A percentile compares a stretch with the other conserved stretches of the same genome.
phyloP scores from a whole-genome alignment of 2,797 vertebrate species.

The Neomorphus geoffroyi region DNA sequence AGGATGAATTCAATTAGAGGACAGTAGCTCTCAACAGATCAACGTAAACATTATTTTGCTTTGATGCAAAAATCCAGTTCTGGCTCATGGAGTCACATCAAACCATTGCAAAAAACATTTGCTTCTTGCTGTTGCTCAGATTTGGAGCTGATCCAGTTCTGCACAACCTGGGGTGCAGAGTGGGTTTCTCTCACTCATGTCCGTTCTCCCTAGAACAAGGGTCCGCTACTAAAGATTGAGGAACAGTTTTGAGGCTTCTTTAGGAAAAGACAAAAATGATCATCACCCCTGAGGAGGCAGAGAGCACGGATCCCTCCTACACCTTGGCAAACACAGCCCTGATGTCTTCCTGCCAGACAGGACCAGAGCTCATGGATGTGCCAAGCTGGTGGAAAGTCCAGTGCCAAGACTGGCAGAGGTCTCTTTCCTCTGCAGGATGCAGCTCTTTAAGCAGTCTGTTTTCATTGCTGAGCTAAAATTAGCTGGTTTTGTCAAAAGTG shows the following conservation, averaged over 20 bases:
- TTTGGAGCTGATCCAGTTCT: neutral
- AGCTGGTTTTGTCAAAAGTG: slow-evolving; percentile 49
- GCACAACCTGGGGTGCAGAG: neutral
- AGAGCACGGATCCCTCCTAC: neutral
- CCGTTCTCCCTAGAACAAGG: neutral
- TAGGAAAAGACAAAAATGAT: neutral
- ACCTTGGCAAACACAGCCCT: neutral
- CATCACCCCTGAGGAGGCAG: neutral
- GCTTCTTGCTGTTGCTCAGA: neutral
- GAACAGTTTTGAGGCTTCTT: slow-evolving; percentile 33
- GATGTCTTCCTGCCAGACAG: neutral
- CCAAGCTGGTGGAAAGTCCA: neutral
- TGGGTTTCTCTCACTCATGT: neutral
- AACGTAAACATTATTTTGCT: neutral
- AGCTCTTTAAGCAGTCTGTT: slow-evolving; percentile 42
- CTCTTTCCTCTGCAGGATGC: slow-evolving; percentile 54
- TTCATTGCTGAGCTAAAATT: slow-evolving; percentile 62
- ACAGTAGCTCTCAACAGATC: neutral
- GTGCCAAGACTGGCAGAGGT: neutral
- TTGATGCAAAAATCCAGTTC: neutral
- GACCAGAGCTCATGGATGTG: neutral
- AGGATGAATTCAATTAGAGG: neutral
- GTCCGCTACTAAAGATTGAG: slow-evolving; percentile 7
- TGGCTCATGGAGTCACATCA: neutral
- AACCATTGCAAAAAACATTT: neutral